Conservation (phyloP, 2,888 invertebrate species). For the Acleris sparsana region DNA sequence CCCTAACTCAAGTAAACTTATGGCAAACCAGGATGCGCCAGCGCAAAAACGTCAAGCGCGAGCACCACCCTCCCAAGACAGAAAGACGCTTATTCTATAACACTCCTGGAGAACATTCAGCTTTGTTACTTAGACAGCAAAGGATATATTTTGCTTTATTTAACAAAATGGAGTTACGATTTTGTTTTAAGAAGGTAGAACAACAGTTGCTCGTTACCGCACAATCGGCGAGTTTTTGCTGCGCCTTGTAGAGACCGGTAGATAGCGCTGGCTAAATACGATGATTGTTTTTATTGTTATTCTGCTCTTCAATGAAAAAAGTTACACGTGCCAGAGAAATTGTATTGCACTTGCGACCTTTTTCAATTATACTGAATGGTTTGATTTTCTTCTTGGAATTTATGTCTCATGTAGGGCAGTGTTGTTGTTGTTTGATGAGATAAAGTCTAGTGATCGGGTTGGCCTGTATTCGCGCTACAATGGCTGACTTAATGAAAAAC, state of each 20-base stretch:
- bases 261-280: slow-evolving; percentile 34
- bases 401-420: too few relatives aligned
- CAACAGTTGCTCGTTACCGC: slow-evolving; percentile 35
- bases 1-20: slow-evolving; percentile 26
- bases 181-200: not conserved
- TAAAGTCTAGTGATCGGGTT: too few relatives aligned
- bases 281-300: slow-evolving; percentile 37
- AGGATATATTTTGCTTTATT: too few relatives aligned
- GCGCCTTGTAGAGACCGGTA: slow-evolving; percentile 23
- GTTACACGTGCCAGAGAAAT: not conserved
- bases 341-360: not conserved
- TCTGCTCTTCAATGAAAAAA: slow-evolving; percentile 5
- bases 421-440: too few relatives aligned
- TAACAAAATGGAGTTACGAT: too few relatives aligned
- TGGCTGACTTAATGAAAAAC: too few relatives aligned
- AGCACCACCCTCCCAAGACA: not conserved
- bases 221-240: slow-evolving; percentile 32
- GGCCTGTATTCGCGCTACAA: too few relatives aligned
- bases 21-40: slow-evolving; percentile 34
- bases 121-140: too few relatives aligned
- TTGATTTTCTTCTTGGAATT: too few relatives aligned
- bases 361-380: too few relatives aligned
- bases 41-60: slow-evolving; percentile 33
- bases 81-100: too few relatives aligned
- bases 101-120: too few relatives aligned